Conservation (phyloP, 1,140 invertebrate species). For the Gonatopus flavifemur region DNA sequence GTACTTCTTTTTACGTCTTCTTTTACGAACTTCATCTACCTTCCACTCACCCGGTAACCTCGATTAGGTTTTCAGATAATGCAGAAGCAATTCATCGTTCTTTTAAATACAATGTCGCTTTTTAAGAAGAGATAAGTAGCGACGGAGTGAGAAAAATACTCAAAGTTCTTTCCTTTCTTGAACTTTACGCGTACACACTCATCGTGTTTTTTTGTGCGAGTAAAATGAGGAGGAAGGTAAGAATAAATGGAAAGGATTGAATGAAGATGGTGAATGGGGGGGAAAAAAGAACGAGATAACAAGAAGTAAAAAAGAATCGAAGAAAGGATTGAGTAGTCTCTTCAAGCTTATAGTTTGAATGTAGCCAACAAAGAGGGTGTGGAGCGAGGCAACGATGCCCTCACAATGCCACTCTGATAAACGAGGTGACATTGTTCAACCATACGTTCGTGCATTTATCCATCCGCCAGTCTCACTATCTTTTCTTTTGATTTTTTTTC, state of each 20-base stretch:
- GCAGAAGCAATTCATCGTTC: slow-evolving; percentile 25
- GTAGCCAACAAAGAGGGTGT: slow-evolving; percentile 56
- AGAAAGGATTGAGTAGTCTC: slow-evolving; percentile 57
- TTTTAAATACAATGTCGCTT: slow-evolving; percentile 47
- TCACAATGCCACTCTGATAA: slow-evolving; percentile 45
- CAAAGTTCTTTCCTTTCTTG: background rate
- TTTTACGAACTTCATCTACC: too few species aligned
- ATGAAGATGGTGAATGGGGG: too few species aligned
- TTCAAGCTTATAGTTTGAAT: slow-evolving; percentile 38
- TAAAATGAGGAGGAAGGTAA: slow-evolving; percentile 31
- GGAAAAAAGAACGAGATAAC: too few species aligned
- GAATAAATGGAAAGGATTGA: slow-evolving; percentile 47
- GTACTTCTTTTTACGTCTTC: too few species aligned
- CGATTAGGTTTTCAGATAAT: slow-evolving; percentile 32
- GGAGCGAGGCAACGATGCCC: slow-evolving; percentile 46
- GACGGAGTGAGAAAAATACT: slow-evolving; percentile 15
- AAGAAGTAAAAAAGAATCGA: too few species aligned
- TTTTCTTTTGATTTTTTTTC: slow-evolving; percentile 2
- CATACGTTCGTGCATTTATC: slow-evolving; percentile 10
- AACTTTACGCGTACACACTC: background rate
- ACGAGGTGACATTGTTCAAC: slow-evolving; percentile 41
- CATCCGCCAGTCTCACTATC: slow-evolving; percentile 3
- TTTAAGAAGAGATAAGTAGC: slow-evolving; percentile 37
- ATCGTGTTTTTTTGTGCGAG: slow-evolving; percentile 13
- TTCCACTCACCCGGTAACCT: background rate